These are phyloP conservation scores for Athetis lepigone DNA, from an alignment of 2,888 invertebrate genomes.

Conservation along the genomic window DNA sequence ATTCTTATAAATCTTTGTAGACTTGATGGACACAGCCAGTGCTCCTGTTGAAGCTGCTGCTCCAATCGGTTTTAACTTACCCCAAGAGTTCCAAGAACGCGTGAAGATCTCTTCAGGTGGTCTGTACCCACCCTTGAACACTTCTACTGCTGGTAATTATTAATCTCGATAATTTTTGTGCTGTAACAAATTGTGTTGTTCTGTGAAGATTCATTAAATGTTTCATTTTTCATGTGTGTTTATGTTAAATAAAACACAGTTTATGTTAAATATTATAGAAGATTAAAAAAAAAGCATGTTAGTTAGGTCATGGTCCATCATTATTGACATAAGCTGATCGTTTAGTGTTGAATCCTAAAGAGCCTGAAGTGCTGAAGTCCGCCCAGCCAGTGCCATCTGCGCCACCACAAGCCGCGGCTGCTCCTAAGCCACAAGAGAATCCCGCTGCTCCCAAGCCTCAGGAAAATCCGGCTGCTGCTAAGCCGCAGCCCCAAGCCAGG, in stretches of 20 bases:
- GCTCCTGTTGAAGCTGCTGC: conserved; percentile 57
- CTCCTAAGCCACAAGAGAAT: conserved; percentile 30
- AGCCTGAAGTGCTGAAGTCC: conserved; percentile 62
- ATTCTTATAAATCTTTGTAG: conserved; percentile 63
- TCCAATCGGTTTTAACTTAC: conserved; percentile 78
- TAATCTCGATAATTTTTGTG: not conserved
- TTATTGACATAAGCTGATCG: conserved; percentile 60
- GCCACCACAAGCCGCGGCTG: conserved; percentile 31
- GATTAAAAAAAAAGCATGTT: not conserved
- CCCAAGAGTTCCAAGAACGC: conserved; percentile 78
- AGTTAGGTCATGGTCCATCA: conserved; percentile 37
- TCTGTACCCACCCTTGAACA: conserved; percentile 81
- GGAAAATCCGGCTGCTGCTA: conserved; percentile 34
- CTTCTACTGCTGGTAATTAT: conserved; percentile 80
- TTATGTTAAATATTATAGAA: too few species aligned
- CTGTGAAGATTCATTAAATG: conserved; percentile 31
- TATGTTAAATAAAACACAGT: too few species aligned
- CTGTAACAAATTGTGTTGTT: conserved; percentile 20
- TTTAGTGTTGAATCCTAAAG: conserved; percentile 84
- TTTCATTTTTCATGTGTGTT: conserved; percentile 41
- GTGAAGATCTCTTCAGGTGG: conserved; percentile 70
- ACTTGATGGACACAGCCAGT: conserved; percentile 73
- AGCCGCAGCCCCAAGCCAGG: conserved; percentile 45
- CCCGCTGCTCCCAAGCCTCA: conserved; percentile 29
- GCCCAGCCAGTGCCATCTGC: conserved; percentile 40